Evolutionary conservation across 1,140 invertebrate genomes (phyloP), one percentile per base, ranked within the genome.

Genomic region (Dendrolimus punctatus): DNA sequence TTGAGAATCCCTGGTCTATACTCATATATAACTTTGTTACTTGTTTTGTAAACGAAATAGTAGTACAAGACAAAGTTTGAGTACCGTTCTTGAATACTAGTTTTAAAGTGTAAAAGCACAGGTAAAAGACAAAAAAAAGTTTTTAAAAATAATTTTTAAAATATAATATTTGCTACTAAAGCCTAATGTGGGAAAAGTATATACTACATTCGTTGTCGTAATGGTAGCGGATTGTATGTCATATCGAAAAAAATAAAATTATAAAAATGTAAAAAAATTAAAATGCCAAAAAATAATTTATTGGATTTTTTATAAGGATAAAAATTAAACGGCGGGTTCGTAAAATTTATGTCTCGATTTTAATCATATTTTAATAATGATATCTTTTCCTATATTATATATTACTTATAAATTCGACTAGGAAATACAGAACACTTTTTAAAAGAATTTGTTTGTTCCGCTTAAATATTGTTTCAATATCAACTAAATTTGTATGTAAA

Each of bases 211-310:
- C 23, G 36, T 38, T 7, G 6, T 47, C 8, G 37, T 37, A 37
- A 37, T 9, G 23, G 40, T 50, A 68, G 58, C 48, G 56, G 49
- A 63, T 60, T 62, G 63, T 58, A 64, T 62, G 62, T 71, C 62
- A 66, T 70, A 68, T 68, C 58, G n/a, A 66, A 68, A 68, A 75
- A 76, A 80, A 71, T 58, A 58, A 64, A 64, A 23, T 23, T 48
- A 78, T 68, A 78, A 81, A 77, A 81, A 81, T 64, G 52, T 69
- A 75, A 80, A 74, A 73, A 73, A 81, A 81, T 77, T 71, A 59
- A 57, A 61, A 53, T 68, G 62, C 73, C 73, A 77, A 78, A 76
- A 70, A 66, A 42, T 58, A 41, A 63, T 56, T 51, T 55, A 60
- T 59, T 63, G 54, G 57, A 61, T 70, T 64, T 72, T 73, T 74